phyloP scores from a whole-genome alignment of 1,140 invertebrate species.

The Drusus annulatus region DNA sequence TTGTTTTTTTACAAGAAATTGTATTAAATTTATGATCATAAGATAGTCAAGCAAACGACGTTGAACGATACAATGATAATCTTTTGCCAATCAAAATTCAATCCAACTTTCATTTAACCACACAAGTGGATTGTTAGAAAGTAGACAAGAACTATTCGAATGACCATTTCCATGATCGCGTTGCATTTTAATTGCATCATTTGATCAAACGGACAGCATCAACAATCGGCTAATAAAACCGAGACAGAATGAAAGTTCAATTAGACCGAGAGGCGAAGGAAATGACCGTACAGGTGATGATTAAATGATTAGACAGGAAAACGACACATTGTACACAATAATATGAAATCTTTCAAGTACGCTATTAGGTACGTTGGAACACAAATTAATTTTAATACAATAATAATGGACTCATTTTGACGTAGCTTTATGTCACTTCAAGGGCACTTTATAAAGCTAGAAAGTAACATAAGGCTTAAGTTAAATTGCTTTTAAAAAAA shows the following conservation, averaged over 20 bases:
- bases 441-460: no score
- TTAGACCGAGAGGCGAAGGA: not conserved
- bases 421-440: no score
- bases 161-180: not conserved
- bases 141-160: not conserved
- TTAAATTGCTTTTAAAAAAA: no score
- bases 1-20: no score
- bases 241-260: constrained; percentile 6
- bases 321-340: not conserved
- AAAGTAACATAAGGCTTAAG: no score
- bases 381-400: no score
- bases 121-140: not conserved
- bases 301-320: not conserved
- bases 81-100: not conserved
- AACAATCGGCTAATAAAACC: not conserved
- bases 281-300: constrained; percentile 11
- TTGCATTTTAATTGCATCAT: constrained; percentile 7
- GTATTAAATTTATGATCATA: no score
- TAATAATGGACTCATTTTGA: no score
- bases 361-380: no score
- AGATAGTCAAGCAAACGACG: no score
- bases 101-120: not conserved
- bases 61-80: not conserved
- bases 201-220: not conserved
- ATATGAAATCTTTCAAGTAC: no score